Base-by-base conservation (phyloP, 2,113 vertebrate genomes). In the human (Homo sapiens) region DNA sequence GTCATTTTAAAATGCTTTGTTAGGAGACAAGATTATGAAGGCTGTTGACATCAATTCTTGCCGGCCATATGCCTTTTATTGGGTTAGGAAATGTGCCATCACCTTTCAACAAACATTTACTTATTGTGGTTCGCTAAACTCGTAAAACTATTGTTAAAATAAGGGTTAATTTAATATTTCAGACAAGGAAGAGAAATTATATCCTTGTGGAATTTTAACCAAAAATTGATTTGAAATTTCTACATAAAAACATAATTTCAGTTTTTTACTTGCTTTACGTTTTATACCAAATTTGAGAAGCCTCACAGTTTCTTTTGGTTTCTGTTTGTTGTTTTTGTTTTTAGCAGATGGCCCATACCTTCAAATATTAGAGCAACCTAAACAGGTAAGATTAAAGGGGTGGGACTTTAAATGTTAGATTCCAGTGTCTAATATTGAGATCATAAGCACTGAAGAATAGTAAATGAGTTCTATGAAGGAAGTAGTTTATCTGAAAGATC, bases 301-400 rank as follows among this genome's bases (percentile, higher is more conserved):
- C 80, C 95, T 98, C 92, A 98, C 83, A 35, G 61, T 96, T 89
- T 97, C 78, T 95, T 95, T 95, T 97, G 88, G 83, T 97, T 94
- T 98, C 89, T 97, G n/a, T 96, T 94, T 96, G 43, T 96, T 98
- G 61, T 97, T 94, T 96, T 96, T 92, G 40, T 96, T 96, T 98
- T 96, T 96, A 97, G 97, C 98, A 98, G 98, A 98, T 96, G 98
- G 97, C 79, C 98, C 98, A 70, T 98, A 96, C 78, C 97, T 98
- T 97, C 97, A 98, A 96, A 98, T 98, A 98, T 92, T 98, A 97
- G 98, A 98, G 92, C 98, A 98, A 96, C 98, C 98, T 93, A 98
- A 98, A 96, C 98, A 98, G 98, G 98, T 98, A 98, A 98, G 61
- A 59, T 90, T 17, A 92, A 96, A 90, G 80, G 83, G 92, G 32